Conservation (phyloP, 2,113 vertebrate species). For the Galbula dea region DNA sequence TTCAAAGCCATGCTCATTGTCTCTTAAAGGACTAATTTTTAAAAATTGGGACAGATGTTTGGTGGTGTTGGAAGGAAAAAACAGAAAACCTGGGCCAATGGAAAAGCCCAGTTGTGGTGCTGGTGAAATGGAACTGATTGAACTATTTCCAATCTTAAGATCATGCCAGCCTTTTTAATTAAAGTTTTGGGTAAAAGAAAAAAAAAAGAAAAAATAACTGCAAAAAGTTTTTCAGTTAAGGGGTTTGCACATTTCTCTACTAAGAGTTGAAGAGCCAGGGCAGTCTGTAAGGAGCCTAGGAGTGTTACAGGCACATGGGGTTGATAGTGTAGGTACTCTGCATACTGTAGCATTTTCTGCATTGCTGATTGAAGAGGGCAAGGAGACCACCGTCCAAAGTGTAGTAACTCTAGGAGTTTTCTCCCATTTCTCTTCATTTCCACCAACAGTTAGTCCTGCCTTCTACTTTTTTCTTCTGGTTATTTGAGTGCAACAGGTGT, state of each 20-base stretch:
- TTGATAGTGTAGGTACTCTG: background rate
- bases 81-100: background rate
- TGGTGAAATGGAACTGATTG: background rate
- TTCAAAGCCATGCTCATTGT: background rate
- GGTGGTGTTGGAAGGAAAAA: background rate
- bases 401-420: background rate
- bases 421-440: constrained; percentile 20
- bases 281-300: background rate
- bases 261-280: background rate
- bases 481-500: constrained; percentile 64
- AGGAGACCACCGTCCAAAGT: background rate
- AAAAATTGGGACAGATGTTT: background rate
- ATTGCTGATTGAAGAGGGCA: background rate
- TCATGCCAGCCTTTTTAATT: background rate
- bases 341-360: background rate
- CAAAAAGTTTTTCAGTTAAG: background rate
- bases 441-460: constrained; percentile 26
- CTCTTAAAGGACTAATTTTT: background rate
- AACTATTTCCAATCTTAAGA: background rate
- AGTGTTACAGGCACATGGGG: background rate
- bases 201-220: background rate
- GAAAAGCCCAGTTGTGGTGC: background rate
- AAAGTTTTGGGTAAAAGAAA: background rate
- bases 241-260: background rate
- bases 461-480: constrained; percentile 16